These are phyloP conservation scores for Pteronotus mesoamericanus DNA, from an alignment of 2,797 vertebrate genomes.

Conservation along the genomic window DNA sequence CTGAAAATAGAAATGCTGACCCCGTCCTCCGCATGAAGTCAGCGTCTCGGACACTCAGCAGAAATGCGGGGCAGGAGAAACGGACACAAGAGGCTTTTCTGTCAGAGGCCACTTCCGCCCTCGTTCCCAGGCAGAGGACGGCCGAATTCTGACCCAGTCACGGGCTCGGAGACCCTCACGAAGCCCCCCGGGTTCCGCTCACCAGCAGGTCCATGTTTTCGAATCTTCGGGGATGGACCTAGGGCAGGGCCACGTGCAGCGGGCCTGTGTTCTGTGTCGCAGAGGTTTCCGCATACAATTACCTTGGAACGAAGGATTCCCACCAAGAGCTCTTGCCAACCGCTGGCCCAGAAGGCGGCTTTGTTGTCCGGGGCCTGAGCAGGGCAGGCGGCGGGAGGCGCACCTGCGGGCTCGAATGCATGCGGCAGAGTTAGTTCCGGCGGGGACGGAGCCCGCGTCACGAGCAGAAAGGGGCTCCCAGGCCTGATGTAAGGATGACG, in stretches of 20 bases:
- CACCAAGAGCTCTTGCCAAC: not conserved
- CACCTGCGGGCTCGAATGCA: rapidly evolving
- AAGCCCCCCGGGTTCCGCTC: not conserved
- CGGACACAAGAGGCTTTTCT: not conserved
- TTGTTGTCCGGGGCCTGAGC: not conserved
- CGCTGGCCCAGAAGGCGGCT: not conserved
- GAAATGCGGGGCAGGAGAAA: not conserved
- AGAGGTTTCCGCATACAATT: rapidly evolving
- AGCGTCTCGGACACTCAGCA: not conserved
- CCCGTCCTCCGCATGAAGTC: not conserved
- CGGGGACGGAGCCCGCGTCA: rapidly evolving
- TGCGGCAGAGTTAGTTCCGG: rapidly evolving
- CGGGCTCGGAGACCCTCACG: not conserved
- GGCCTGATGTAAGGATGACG: not conserved
- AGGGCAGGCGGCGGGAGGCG: not conserved
- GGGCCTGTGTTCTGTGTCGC: rapidly evolving
- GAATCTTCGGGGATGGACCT: rapidly evolving
- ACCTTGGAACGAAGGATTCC: not conserved
- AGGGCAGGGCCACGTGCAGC: not conserved
- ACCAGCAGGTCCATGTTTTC: not conserved
- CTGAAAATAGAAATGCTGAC: conserved; percentile 30
- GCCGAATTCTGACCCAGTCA: not conserved
- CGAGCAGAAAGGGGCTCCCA: not conserved
- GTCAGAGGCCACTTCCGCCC: not conserved
- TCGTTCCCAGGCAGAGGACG: not conserved